Evolutionary conservation across 2,113 vertebrate genomes (phyloP), one percentile per base, ranked within the genome.

Genomic region (Aleadryas rufinucha): DNA sequence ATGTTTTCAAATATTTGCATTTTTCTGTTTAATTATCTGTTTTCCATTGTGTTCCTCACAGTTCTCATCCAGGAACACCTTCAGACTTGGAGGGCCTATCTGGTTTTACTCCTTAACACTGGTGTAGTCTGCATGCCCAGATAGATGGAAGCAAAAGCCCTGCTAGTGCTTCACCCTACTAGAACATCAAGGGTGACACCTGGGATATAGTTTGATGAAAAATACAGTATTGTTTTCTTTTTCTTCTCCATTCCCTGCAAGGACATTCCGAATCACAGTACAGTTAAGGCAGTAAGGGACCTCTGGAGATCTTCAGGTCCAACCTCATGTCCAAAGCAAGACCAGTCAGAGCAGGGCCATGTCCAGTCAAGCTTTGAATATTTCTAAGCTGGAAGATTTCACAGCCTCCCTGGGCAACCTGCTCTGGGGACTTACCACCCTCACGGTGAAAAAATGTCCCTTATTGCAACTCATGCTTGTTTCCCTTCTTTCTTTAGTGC

Each of bases 401-500:
- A 60, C 63, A 47, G 49, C 27, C 11, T 86, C 37, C 33, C 50
- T 77, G 45, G 21, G 30, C 57, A 88, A 24, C n/a, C 8, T 65
- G 14, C 49, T 92, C 13, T 37, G 63, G 50, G 44, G 16, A 30
- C 22, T 87, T 76, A 54, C 1, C 7, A n/a, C 11, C 13, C 8
- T 81, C 52, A 24, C 0, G 0, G 30, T 71, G 65, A 88, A 90
- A 83, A 66, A 19, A 50, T 33, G 42, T 88, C 50, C 30, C 7
- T 35, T 69, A 33, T 17, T 87, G 42, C 39, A 88, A n/a, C n/a
- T 70, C 42, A 31, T 47, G 33, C 57, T 54, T 37, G 9, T 54
- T 88, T 69, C 91, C 65, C 76, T 93, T 87, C 92, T 77, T 77
- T 86, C 72, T 89, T 74, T 84, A 84, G 35, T 63, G 92, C 85